Evolutionary conservation across 2,797 vertebrate genomes (phyloP).

Genomic region (Phalanger gymnotis): DNA sequence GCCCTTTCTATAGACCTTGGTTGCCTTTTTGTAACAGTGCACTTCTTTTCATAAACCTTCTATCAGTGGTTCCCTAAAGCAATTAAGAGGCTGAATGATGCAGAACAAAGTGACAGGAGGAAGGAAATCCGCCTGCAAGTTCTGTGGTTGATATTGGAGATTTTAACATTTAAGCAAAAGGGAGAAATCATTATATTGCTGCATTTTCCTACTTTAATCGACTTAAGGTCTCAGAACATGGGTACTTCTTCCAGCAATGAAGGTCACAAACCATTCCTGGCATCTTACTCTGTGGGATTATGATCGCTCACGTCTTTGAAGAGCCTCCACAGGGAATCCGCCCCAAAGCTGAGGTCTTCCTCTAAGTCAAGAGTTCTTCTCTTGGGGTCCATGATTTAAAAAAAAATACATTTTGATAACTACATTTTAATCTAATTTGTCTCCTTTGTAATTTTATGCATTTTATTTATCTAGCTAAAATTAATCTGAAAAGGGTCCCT

Average conservation of each 20-base stretch:
- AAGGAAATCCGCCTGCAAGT: neutral
- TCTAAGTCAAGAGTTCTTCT: neutral
- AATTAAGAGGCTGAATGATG: neutral
- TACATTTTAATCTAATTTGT: neutral
- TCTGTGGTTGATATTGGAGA: neutral
- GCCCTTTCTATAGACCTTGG: neutral
- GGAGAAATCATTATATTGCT: neutral
- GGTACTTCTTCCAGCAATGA: neutral
- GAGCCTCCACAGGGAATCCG: neutral
- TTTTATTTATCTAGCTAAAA: neutral
- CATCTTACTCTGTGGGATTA: neutral
- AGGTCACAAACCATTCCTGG: neutral
- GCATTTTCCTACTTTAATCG: neutral
- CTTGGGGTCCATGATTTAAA: neutral
- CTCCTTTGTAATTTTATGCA: neutral
- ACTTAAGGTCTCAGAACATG: neutral
- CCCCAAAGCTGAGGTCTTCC: neutral
- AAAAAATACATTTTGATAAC: neutral
- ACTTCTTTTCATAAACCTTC: neutral
- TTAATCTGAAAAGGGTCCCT: neutral
- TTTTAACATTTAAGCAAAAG: neutral
- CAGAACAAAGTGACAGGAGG: neutral
- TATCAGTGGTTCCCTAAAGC: neutral
- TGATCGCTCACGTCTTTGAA: neutral
- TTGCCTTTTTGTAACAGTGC: neutral